Evolutionary conservation across 2,797 vertebrate genomes (phyloP).

Genomic region (Vipera latastei): DNA sequence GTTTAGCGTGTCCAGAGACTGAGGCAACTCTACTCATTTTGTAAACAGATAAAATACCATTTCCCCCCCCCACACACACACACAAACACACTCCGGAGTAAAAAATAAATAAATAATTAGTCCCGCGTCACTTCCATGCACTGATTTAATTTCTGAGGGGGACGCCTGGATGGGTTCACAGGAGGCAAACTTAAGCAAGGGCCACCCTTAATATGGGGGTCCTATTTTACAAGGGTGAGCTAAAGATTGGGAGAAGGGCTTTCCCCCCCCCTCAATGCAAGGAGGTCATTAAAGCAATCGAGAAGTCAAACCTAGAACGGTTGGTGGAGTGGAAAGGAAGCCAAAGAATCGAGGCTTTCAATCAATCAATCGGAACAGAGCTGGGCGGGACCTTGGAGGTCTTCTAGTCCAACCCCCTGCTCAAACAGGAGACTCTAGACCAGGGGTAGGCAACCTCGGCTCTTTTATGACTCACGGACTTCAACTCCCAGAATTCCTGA

Average conservation of each 20-base stretch:
- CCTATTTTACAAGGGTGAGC: not conserved
- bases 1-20: not conserved
- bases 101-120: not conserved
- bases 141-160: rapidly evolving
- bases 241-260: not conserved
- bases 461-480: no score
- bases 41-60: not conserved
- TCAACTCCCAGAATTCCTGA: no score
- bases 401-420: no score
- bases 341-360: not conserved
- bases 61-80: no score
- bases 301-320: not conserved
- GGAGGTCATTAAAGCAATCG: not conserved
- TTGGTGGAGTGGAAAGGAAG: not conserved
- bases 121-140: not conserved
- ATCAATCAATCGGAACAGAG: no score
- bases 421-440: no score
- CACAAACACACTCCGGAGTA: no score
- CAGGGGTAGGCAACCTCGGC: no score
- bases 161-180: not conserved
- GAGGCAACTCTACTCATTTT: not conserved
- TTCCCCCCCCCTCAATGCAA: rapidly evolving
- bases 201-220: no score
- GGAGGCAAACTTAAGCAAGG: not conserved
- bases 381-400: no score